These are phyloP conservation scores for Phyllostomus hastatus DNA, from an alignment of 2,113 vertebrate species.

Conservation along the genomic window DNA sequence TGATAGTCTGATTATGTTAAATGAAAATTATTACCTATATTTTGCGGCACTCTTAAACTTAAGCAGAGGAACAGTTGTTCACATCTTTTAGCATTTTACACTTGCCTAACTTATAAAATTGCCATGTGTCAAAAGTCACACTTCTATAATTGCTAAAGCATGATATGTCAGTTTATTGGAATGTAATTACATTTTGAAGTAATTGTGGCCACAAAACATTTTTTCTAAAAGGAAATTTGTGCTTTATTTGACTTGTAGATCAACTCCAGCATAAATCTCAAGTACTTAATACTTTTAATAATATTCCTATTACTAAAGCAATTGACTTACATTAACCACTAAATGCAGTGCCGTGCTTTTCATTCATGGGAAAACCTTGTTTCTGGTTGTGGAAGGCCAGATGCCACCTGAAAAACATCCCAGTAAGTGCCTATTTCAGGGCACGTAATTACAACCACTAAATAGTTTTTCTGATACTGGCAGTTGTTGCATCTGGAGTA, in stretches of 20 bases:
- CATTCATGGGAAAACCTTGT: not conserved
- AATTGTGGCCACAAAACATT: not conserved
- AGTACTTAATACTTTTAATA: slow-evolving; percentile 12
- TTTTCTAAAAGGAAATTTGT: slow-evolving; percentile 3
- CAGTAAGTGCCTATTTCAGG: not conserved
- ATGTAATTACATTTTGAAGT: slow-evolving; percentile 39
- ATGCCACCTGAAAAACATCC: slow-evolving; percentile 30
- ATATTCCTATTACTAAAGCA: not conserved
- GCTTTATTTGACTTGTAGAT: slow-evolving; percentile 16
- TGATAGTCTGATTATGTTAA: not conserved
- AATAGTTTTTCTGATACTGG: not conserved
- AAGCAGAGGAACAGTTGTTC: not conserved
- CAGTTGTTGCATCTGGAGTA: slow-evolving; percentile 14
- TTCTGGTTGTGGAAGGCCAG: slow-evolving; percentile 25
- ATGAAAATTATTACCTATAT: not conserved
- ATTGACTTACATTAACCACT: not conserved
- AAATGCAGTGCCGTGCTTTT: not conserved
- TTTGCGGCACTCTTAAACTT: not conserved
- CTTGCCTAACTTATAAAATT: slow-evolving; percentile 5
- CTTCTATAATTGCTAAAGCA: slow-evolving; percentile 29
- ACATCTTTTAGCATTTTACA: slow-evolving; percentile 26
- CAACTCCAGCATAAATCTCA: not conserved
- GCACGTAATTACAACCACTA: not conserved
- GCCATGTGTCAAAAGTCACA: slow-evolving; percentile 29
- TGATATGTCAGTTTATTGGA: not conserved